These are phyloP conservation scores for Karalla daura DNA, from an alignment of 2,797 vertebrate species.

Conservation along the genomic window DNA sequence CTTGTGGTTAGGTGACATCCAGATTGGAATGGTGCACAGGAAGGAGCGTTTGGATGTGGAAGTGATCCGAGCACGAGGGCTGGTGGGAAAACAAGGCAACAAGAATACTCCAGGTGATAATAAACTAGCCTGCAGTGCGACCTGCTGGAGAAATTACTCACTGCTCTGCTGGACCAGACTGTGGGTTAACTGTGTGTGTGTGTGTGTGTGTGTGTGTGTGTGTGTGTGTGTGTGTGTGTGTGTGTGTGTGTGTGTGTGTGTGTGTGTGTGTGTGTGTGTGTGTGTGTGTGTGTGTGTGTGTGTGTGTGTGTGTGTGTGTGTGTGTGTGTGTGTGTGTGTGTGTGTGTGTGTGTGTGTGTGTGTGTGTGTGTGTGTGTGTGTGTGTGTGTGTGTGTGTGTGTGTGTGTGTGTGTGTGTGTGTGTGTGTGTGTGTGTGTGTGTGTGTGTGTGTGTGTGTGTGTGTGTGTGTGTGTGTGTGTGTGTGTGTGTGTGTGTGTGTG, in stretches of 20 bases:
- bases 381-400: conserved; percentile 80
- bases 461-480: not conserved
- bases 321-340: conserved; percentile 97
- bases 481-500: not conserved
- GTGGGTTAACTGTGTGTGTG: not conserved
- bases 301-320: conserved; percentile 80
- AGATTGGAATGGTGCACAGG: conserved; percentile 97
- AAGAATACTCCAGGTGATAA: conserved; percentile 96
- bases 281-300: conserved; percentile 97
- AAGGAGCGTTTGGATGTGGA: conserved; percentile 97
- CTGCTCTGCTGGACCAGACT: not conserved
- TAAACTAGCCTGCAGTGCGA: not conserved
- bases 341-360: conserved; percentile 80
- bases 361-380: conserved; percentile 97
- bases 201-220: not conserved
- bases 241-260: conserved; percentile 97
- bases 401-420: conserved; percentile 97
- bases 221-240: conserved; percentile 80
- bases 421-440: conserved; percentile 80
- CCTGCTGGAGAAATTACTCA: not conserved
- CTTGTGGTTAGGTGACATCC: conserved; percentile 91
- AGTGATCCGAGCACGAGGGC: conserved; percentile 95
- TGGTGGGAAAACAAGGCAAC: conserved; percentile 98
- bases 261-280: conserved; percentile 80
- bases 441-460: conserved; percentile 97